phyloP scores from a whole-genome alignment of 2,113 vertebrate genomes.

The Oncorhynchus tshawytscha region DNA sequence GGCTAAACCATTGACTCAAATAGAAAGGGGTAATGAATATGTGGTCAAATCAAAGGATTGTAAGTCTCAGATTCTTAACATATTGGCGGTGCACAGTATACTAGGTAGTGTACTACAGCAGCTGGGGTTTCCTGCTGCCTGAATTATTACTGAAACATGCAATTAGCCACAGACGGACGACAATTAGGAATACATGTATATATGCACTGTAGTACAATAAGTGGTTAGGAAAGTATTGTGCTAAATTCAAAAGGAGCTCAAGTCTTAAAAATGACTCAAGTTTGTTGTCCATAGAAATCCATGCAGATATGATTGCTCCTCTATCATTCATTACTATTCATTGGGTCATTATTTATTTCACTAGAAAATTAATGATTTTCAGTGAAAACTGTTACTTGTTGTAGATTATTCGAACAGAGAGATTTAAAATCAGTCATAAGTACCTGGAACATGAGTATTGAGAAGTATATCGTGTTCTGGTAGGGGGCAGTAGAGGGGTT shows the following conservation, averaged over 20 bases:
- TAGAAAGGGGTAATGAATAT: not conserved
- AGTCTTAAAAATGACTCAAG: not conserved
- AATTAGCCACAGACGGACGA: constrained; percentile 4
- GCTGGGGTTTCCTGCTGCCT: not conserved
- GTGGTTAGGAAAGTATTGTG: constrained; percentile 16
- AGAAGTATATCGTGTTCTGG: constrained; percentile 30
- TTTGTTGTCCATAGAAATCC: constrained; percentile 13
- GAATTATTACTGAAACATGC: not conserved
- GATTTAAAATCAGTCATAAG: too few species aligned
- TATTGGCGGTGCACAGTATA: not conserved
- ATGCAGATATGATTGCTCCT: constrained; percentile 3
- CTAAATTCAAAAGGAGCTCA: constrained; percentile 3
- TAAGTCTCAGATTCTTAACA: not conserved
- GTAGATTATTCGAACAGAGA: too few species aligned
- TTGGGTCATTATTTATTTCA: constrained; percentile 27
- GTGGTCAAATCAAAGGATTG: not conserved
- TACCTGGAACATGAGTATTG: not conserved
- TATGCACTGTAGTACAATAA: constrained; percentile 7
- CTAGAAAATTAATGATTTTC: constrained; percentile 27
- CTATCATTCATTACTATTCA: constrained; percentile 29
- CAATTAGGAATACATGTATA: not conserved
- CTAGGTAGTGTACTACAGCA: not conserved
- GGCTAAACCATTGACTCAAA: not conserved
- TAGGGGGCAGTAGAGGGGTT: constrained; percentile 52
- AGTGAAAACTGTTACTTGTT: too few species aligned